Evolutionary conservation across 2,888 invertebrate genomes (phyloP).

Genomic region (Idaea straminata): DNA sequence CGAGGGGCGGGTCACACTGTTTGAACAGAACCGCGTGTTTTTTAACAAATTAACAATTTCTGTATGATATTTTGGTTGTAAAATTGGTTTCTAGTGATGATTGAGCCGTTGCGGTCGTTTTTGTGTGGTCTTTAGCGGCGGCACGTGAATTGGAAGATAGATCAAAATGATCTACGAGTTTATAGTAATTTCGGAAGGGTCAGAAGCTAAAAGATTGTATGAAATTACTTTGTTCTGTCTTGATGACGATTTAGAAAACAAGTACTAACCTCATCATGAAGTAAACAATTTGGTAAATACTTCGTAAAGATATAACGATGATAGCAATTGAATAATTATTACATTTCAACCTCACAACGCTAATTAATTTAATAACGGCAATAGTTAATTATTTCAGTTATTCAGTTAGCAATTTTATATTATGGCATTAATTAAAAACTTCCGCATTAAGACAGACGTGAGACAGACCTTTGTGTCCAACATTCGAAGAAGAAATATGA

Average conservation of each 20-base stretch:
- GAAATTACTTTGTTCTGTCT: not conserved
- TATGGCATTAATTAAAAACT: not conserved
- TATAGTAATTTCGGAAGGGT: not conserved
- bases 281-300: too few relatives aligned
- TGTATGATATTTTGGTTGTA: constrained; percentile 13
- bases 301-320: not conserved
- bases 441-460: not conserved
- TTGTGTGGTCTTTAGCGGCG: constrained; percentile 24
- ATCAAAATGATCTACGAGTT: not conserved
- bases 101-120: constrained; percentile 35
- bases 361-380: not conserved
- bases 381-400: not conserved
- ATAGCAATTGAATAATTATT: not conserved
- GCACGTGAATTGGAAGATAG: not conserved
- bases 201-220: not conserved
- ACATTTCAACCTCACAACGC: not conserved
- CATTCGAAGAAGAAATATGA: constrained; percentile 16
- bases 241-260: not conserved
- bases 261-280: too few relatives aligned
- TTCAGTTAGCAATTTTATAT: not conserved
- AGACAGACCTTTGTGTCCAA: constrained; percentile 17
- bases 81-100: constrained; percentile 34
- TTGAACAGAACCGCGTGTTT: constrained; percentile 47
- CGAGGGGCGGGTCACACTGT: constrained; percentile 45
- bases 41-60: constrained; percentile 57